Base-by-base conservation (phyloP, 2,888 invertebrate species). In the Euphydryas editha region DNA sequence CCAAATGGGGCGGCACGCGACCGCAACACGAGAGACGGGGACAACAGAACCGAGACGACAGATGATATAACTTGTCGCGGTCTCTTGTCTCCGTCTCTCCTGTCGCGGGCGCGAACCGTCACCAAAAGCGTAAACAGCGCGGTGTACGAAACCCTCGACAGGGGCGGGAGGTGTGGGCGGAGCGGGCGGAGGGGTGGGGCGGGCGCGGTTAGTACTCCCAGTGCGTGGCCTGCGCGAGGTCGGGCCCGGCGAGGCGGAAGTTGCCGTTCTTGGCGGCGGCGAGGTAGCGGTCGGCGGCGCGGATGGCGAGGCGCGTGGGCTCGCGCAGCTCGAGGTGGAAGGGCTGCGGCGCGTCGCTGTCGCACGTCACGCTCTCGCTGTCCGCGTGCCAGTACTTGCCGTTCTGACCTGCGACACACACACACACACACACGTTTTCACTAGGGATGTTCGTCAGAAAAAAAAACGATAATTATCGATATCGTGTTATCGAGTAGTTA, bases 351-450 rank as follows among this genome's bases (percentile, higher is more conserved):
- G 94, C 85, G 79, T 98, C 97, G 30, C 96, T 95, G 87, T 98
- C 98, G 68, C 98, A 97, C 42, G 95, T 95, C 65, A 99, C 96
- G 62, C 96, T 95, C 86, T 98, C 98, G 77, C 96, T 95, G 83
- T 97, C 97, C 62, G 97, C 96, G 86, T 97, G 96, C 98, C 98
- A 98, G 92, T 98, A 99, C 86, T 98, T 98, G 79, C 97, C 97
- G 90, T 97, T 98, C 85, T 96, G 96, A 75, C 98, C 98, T 98
- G 88, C 21, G 7, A 18, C 18, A 8, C 5, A 42, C 6, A 46
- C 24, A n/a, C n/a, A n/a, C n/a, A n/a, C n/a, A n/a, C n/a, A n/a
- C n/a, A n/a, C n/a, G n/a, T n/a, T n/a, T n/a, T n/a, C n/a, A n/a
- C n/a, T n/a, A n/a, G n/a, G n/a, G n/a, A n/a, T n/a, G n/a, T n/a